Evolutionary conservation across 2,797 vertebrate species (phyloP), one percentile per base, ranked within the genome.

Genomic region (Manis crassicaudata): DNA sequence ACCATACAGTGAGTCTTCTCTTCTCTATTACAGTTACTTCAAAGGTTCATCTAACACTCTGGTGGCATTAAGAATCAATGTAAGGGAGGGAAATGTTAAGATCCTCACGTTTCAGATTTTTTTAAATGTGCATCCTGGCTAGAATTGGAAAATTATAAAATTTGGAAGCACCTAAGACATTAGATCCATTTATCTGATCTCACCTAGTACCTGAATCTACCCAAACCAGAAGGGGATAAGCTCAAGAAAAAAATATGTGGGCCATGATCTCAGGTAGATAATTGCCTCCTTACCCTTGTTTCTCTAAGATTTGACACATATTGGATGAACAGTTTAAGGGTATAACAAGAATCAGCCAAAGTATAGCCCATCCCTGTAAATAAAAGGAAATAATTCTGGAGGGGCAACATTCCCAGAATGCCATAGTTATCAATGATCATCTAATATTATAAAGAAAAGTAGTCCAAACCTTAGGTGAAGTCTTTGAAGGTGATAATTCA

Each of bases 11-110:
- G 5, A 93, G 6, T 8, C 20, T 87, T 96, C 40, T 93, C 92
- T 94, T 73, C 68, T 84, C 40, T 95, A 7, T 85, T 89, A 58
- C 25, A 72, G 67, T 88, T 84, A 65, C 29, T 96, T 96, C 50
- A 81, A 85, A 96, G 68, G 35, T 82, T 96, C 37, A 50, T 82
- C 86, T 94, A 96, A 89, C 54, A 91, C 46, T 86, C 58, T 85
- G 65, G 50, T 94, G 60, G 29, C 60, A 92, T 85, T 93, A 95
- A 92, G 60, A 40, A 77, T 87, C 70, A 90, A 21, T 35, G 58
- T 81, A 97, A 91, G 32, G n/a, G 79, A 96, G 43, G 35, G 37
- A 92, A 95, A 93, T 96, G 76, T 93, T 89, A 92, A 96, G 76
- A 95, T 77, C 14, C 43, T 93, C 73, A 29, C 87, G 73, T 88